These are phyloP conservation scores for Pediacus dermestoides DNA, from an alignment of 2,888 invertebrate species.

Conservation along the genomic window DNA sequence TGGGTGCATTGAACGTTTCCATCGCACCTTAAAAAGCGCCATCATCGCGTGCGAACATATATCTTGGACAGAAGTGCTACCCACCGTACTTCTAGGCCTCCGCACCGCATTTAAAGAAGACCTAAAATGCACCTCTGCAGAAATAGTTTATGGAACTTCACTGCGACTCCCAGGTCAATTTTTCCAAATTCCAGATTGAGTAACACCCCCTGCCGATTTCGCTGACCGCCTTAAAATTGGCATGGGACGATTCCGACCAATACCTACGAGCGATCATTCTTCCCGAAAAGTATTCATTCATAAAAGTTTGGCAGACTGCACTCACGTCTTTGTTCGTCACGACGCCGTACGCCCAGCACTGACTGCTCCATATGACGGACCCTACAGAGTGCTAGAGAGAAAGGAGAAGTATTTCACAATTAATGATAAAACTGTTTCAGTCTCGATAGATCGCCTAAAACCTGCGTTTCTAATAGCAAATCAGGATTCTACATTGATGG, in stretches of 20 bases:
- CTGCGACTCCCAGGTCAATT: too few species aligned
- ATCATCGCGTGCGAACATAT: slow-evolving; percentile 10
- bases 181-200: too few species aligned
- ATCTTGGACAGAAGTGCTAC: slow-evolving; percentile 18
- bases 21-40: too few species aligned
- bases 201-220: too few species aligned
- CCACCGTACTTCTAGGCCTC: slow-evolving; percentile 6
- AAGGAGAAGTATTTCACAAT: slow-evolving; percentile 17
- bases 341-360: slow-evolving; percentile 26
- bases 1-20: too few species aligned
- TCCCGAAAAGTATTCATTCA: slow-evolving; percentile 13
- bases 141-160: slow-evolving; percentile 15
- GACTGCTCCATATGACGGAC: slow-evolving; percentile 26
- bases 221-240: too few species aligned
- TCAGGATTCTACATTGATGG: too few species aligned
- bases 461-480: too few species aligned
- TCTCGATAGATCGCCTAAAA: slow-evolving; percentile 28
- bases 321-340: slow-evolving; percentile 29
- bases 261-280: slow-evolving; percentile 10
- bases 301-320: slow-evolving; percentile 15
- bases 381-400: slow-evolving; percentile 19
- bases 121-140: slow-evolving; percentile 11
- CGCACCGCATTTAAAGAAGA: slow-evolving; percentile 10
- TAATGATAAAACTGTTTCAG: slow-evolving; percentile 12
- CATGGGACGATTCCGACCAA: slow-evolving; percentile 11